Evolutionary conservation across 2,113 vertebrate species (phyloP).

Genomic region (Circaetus cinerascens): DNA sequence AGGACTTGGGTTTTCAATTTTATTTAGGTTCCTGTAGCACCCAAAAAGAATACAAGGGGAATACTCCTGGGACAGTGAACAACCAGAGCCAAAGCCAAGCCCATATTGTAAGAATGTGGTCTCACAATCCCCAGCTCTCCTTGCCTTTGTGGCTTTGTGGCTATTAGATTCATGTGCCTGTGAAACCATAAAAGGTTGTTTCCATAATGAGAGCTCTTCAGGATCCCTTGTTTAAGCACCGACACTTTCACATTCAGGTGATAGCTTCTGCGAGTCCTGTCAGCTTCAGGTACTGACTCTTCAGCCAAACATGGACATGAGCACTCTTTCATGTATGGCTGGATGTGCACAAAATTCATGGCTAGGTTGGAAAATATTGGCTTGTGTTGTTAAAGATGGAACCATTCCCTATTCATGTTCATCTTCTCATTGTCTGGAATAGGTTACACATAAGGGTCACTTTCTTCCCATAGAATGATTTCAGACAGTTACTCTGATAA

Average conservation of each 20-base stretch:
- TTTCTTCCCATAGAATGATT: neutral
- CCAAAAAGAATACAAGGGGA: neutral
- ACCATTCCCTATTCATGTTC: neutral
- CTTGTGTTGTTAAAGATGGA: neutral
- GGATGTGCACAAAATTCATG: neutral
- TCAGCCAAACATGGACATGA: neutral
- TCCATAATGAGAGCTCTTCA: neutral
- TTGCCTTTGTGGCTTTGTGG: neutral
- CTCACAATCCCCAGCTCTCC: neutral
- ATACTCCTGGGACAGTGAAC: neutral
- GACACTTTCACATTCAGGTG: neutral
- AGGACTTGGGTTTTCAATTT: neutral
- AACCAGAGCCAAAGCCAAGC: neutral
- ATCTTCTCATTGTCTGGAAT: neutral
- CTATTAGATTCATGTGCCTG: neutral
- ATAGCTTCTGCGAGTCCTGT: neutral
- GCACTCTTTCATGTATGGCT: neutral
- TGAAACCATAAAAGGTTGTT: neutral
- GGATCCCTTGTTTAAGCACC: neutral
- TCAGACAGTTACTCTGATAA: neutral
- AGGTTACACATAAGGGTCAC: neutral
- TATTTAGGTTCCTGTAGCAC: neutral
- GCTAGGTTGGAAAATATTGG: neutral
- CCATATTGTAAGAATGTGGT: rapidly evolving
- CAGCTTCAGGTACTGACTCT: neutral